Base-by-base conservation (phyloP, 2,113 vertebrate genomes). In the Laterallus jamaicensis region DNA sequence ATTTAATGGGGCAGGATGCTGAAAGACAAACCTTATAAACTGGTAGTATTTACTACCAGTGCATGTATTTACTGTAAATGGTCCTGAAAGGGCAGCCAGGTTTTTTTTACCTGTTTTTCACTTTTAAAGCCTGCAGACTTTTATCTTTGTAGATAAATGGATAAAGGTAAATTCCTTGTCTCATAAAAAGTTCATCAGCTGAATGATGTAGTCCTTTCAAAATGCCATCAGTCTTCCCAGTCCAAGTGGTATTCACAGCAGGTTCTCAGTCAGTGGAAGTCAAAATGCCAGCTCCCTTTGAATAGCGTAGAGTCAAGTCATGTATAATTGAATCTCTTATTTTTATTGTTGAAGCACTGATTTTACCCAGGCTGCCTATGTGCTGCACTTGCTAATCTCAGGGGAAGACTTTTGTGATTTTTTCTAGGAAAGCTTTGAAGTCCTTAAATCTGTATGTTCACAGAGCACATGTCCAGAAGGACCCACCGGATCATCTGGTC, bases 121-220 rank as follows among this genome's bases (percentile, higher is more conserved):
- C 14, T 87, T 83, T 82, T 42, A 93, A 86, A 86, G 3, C 11
- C 54, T 55, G 52, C 44, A 90, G 59, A 73, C 19, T 28, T 86
- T 91, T 76, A 66, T 62, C 44, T 55, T 80, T 82, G 82, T 35
- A 63, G 86, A 91, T 47, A 86, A 86, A 88, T 67, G 64, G 56
- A 67, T 80, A 63, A 74, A 94, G 83, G 70, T 63, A 88, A 90
- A 82, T 93, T 94, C 25, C 32, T 60, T 86, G n/a, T 75, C 78
- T 95, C 88, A 93, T 96, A 83, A 95, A 93, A 94, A 86, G 67
- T 94, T 90, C 78, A 94, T 83, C 87, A 91, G 82, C 35, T 77
- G 80, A 96, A 49, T 85, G 64, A 93, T 95, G 49, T 47, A 93
- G 73, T 88, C 89, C 59, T 88, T 92, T 76, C 77, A 89, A 93